phyloP scores from a whole-genome alignment of 1,140 invertebrate genomes.

The Nixonia krombeini region DNA sequence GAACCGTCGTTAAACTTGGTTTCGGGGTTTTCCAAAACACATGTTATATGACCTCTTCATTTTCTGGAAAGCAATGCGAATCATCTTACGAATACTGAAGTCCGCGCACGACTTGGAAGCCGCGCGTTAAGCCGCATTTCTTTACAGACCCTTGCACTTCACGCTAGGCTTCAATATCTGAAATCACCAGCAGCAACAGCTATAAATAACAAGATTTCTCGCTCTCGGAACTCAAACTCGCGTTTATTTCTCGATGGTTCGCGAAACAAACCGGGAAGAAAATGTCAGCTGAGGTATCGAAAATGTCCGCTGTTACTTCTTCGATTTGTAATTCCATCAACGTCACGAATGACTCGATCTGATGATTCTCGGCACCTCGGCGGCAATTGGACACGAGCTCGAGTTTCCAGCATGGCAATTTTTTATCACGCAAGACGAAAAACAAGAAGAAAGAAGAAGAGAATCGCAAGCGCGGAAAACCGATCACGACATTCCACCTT shows the following conservation, averaged over 20 bases:
- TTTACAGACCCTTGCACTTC: not conserved
- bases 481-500: slow-evolving; percentile 34
- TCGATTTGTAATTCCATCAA: not conserved
- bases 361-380: not conserved
- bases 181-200: not conserved
- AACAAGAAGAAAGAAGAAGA: slow-evolving; percentile 47
- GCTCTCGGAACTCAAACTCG: not conserved
- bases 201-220: too few species aligned
- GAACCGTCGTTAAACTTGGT: slow-evolving; percentile 60
- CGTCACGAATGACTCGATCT: not conserved
- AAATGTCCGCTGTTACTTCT: not conserved
- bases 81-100: not conserved
- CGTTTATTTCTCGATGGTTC: not conserved
- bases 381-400: not conserved
- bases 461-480: slow-evolving; percentile 3
- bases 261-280: not conserved
- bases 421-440: slow-evolving; percentile 5
- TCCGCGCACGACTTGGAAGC: slow-evolving; percentile 3
- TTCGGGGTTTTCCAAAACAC: not conserved
- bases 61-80: slow-evolving; percentile 11
- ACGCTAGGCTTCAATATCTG: not conserved
- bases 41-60: slow-evolving; percentile 5
- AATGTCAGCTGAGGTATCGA: not conserved
- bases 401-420: not conserved
- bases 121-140: not conserved